Base-by-base conservation (phyloP, 37 sponge, comb jelly and placozoan genomes). In the Halisarca cf. caerulea region DNA sequence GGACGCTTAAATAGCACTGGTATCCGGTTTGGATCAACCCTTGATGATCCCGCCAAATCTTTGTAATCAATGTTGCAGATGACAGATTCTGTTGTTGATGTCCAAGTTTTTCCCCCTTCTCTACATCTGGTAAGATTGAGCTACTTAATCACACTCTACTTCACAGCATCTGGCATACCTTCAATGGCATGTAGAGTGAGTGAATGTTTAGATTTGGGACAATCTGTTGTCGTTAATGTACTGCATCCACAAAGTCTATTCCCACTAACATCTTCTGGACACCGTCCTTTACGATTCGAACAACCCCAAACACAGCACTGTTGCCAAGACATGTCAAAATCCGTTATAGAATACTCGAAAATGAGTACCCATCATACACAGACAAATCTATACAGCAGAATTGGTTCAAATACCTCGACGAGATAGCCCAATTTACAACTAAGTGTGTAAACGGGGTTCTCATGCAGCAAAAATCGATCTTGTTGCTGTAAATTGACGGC, bases 241-340 rank as follows among this genome's bases (percentile, higher is more conserved):
- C 20, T 17, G 32, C 73, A 71, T 17, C 41, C 41, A 37, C 73
- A 71, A 20, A 38, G 5, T 71, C 34, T 54, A 6, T 37, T 34
- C 15, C 69, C 83, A 41, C 62, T 45, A 32, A 82, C 69, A 32
- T 82, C 83, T 62, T 62, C 83, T 41, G 83, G 68, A 40, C 83
- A 82, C 24, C 83, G 37, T 82, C 83, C 68, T 66, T 82, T 82
- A n/a, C 83, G 60, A 64, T 82, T 82, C 18, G 42, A 42, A 64
- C 83, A 82, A 17, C 83, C 83, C 83, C 83, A 82, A 40, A 82
- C 83, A 40, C 83, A 41, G 30, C 83, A 82, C 44, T 82, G 83
- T 35, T 61, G 83, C 27, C 83, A 43, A 44, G 83, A 82, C 83
- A 82, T 82, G 6, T 30, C 30, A 47, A 11, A 47, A 47, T n/a